These are phyloP conservation scores for Amblyornis subalaris DNA, from an alignment of 2,113 vertebrate species.

Conservation along the genomic window DNA sequence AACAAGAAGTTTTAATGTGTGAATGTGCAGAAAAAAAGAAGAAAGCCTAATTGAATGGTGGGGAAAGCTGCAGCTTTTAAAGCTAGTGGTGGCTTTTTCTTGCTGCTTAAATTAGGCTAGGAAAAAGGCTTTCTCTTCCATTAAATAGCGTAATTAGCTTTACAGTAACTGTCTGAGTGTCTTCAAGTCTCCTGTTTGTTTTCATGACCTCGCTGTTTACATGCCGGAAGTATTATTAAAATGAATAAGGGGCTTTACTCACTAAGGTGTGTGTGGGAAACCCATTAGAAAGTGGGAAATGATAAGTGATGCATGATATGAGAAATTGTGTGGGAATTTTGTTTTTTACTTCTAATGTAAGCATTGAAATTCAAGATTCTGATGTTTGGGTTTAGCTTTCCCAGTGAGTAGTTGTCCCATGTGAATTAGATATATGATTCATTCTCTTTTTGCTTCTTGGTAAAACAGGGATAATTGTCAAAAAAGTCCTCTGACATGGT, in stretches of 20 bases:
- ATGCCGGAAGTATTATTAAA: neutral
- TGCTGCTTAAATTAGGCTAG: neutral
- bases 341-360: neutral
- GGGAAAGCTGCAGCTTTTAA: neutral
- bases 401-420: neutral
- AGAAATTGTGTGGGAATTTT: neutral
- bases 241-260: neutral
- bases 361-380: neutral
- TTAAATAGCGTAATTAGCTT: neutral
- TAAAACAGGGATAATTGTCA: neutral
- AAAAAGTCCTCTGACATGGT: neutral
- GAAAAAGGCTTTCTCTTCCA: neutral
- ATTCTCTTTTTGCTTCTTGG: neutral
- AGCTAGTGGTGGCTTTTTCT: neutral
- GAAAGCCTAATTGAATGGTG: neutral
- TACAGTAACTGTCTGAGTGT: neutral
- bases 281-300: neutral
- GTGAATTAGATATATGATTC: neutral
- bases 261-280: neutral
- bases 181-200: neutral
- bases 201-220: neutral
- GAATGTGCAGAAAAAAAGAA: neutral
- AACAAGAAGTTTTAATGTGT: slow-evolving; percentile 14
- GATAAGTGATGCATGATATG: neutral
- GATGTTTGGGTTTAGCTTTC: neutral